Evolutionary conservation across 2,888 invertebrate species (phyloP), one percentile per base, ranked within the genome.

Genomic region (Brachypalpus laphriformis): DNA sequence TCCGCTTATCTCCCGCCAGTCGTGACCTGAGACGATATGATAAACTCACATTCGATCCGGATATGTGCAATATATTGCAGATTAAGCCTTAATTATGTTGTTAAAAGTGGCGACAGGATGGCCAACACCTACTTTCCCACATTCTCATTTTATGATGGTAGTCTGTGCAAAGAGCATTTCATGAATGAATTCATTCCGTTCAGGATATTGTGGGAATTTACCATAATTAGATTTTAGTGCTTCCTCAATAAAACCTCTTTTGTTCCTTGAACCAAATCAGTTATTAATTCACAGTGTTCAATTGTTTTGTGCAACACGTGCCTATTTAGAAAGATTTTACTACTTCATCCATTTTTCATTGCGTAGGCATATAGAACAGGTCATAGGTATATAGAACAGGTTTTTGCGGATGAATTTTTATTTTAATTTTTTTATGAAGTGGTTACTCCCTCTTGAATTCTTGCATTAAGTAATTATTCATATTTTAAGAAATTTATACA

Each of bases 191-290:
- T 4, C 59, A 49, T 56, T 54, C 34, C 18, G 11, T 42, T 47
- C 45, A 57, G 49, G 63, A 42, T 40, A 45, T 45, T 18, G 31
- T 20, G 63, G 42, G 63, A 25, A 40, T 74, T 74, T 42, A 31
- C 71, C 34, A 25, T 40, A 40, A 25, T 45, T 70, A 11, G 3
- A 42, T 51, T 54, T 61, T 51, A 74, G 49, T 54, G 54, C 59
- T 68, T 76, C 76, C 76, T 57, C 76, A 51, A 77, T 77, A 77
- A 61, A 77, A 70, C 1, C 16, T 45, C 42, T 37, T n/a, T 61
- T 68, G 70, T 77, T 61, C 49, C 8, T 34, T 49, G 61, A 54
- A 70, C 40, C 54, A 70, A 22, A 77, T 70, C 66, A 61, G 61
- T 77, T 63, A 70, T 54, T 45, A 61, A 14, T 77, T 76, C 51